phyloP scores from a whole-genome alignment of 2,797 vertebrate species.

The Zenarchopterus dispar region DNA sequence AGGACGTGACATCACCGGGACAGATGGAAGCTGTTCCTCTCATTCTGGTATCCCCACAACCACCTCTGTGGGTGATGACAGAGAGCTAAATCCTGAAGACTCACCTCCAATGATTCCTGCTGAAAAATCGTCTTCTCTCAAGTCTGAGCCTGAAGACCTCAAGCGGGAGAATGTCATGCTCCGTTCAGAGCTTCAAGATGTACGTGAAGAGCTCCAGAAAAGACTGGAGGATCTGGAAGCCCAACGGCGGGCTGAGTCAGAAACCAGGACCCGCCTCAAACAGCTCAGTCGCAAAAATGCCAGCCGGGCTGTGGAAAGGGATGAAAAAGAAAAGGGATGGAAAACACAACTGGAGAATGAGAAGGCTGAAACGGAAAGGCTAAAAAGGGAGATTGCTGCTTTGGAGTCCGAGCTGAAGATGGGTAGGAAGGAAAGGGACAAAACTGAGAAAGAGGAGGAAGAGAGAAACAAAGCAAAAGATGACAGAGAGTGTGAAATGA shows the following conservation, averaged over 20 bases:
- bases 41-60: background rate
- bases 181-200: constrained; percentile 76
- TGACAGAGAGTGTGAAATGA: constrained; percentile 69
- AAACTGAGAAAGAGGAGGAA: constrained; percentile 28
- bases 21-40: background rate
- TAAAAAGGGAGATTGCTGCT: constrained; percentile 64
- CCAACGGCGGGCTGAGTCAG: constrained; percentile 77
- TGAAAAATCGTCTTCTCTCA: constrained; percentile 13
- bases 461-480: constrained; percentile 47
- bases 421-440: constrained; percentile 35
- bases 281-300: constrained; percentile 81
- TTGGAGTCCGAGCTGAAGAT: constrained; percentile 63
- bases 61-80: constrained; percentile 18
- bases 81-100: constrained; percentile 3
- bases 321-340: constrained; percentile 72
- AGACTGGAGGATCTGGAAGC: constrained; percentile 81
- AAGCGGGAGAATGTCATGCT: constrained; percentile 74
- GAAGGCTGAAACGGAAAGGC: constrained; percentile 64
- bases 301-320: constrained; percentile 61
- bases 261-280: constrained; percentile 81
- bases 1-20: constrained; percentile 13
- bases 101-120: background rate
- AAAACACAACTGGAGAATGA: constrained; percentile 75
- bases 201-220: constrained; percentile 77
- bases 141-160: constrained; percentile 56